These are phyloP conservation scores for Synanthedon formicaeformis DNA, from an alignment of 2,888 invertebrate species.

Conservation along the genomic window DNA sequence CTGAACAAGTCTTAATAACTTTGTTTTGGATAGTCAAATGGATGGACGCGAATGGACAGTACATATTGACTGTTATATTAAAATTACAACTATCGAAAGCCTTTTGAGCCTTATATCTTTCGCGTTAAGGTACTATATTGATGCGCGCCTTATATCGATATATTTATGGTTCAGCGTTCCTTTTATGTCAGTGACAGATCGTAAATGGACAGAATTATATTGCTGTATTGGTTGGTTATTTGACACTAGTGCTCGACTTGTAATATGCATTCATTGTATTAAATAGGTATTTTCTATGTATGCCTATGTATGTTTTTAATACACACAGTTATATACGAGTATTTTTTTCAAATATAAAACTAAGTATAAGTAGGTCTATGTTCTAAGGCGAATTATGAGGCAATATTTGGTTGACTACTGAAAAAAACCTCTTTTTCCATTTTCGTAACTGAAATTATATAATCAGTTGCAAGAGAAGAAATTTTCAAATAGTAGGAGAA, in stretches of 20 bases:
- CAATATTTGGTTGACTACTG: too few relatives aligned
- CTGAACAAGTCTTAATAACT: conserved; percentile 2
- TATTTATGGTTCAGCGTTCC: background rate
- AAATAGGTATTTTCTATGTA: conserved; percentile 4
- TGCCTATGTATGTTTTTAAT: background rate
- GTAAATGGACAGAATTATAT: conserved; percentile 5
- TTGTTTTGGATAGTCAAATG: conserved; percentile 4
- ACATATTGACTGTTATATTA: conserved; percentile 1
- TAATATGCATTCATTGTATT: background rate
- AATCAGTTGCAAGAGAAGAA: too few relatives aligned
- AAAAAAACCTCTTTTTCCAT: too few relatives aligned
- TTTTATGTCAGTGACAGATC: conserved; percentile 6
- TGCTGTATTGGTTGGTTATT: conserved; percentile 7
- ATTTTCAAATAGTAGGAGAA: too few relatives aligned
- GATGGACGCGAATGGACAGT: conserved; percentile 5
- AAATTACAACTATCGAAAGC: background rate
- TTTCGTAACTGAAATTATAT: too few relatives aligned
- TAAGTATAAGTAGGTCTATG: too few relatives aligned
- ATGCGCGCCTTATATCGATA: background rate
- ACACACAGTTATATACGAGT: too few relatives aligned
- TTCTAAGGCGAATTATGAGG: too few relatives aligned
- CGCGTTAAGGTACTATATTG: background rate
- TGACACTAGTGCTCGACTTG: background rate
- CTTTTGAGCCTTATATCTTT: background rate
- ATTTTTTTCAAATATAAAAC: too few relatives aligned